Conservation (phyloP, 2,888 invertebrate genomes). For the Folsomia manolachei region DNA sequence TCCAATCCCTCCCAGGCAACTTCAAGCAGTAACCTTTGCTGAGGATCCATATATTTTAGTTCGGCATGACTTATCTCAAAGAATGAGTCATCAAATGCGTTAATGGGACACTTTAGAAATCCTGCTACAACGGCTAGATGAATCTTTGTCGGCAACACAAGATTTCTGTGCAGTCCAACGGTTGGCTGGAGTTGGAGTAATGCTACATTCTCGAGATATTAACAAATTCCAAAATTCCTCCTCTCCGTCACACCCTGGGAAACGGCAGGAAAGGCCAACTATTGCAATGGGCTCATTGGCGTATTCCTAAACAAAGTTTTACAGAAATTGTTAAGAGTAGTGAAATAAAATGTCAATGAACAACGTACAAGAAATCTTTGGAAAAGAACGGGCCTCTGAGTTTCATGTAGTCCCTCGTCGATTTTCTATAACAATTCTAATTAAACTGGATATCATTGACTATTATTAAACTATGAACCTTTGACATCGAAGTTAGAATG, state of each 20-base stretch:
- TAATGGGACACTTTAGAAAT: neutral
- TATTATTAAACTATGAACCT: too few species aligned
- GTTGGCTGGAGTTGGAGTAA: neutral
- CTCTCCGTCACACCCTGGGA: neutral
- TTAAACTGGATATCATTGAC: too few species aligned
- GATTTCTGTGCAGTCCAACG: neutral
- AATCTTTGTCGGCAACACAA: neutral
- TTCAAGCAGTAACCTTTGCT: neutral
- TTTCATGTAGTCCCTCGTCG: too few species aligned
- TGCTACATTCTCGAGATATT: neutral
- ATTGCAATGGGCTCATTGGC: conserved; percentile 5
- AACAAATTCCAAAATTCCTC: neutral
- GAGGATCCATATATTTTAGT: neutral
- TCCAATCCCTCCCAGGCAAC: too few species aligned
- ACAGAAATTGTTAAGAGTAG: too few species aligned
- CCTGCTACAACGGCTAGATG: neutral
- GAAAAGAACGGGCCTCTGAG: too few species aligned
- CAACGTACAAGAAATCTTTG: too few species aligned
- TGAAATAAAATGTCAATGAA: too few species aligned
- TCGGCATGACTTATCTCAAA: neutral
- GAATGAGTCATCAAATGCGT: neutral
- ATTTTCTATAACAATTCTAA: too few species aligned
- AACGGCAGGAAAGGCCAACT: neutral
- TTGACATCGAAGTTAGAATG: too few species aligned
- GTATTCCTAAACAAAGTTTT: too few species aligned